Conservation (phyloP, 2,113 vertebrate species). For the Athene cunicularia region DNA sequence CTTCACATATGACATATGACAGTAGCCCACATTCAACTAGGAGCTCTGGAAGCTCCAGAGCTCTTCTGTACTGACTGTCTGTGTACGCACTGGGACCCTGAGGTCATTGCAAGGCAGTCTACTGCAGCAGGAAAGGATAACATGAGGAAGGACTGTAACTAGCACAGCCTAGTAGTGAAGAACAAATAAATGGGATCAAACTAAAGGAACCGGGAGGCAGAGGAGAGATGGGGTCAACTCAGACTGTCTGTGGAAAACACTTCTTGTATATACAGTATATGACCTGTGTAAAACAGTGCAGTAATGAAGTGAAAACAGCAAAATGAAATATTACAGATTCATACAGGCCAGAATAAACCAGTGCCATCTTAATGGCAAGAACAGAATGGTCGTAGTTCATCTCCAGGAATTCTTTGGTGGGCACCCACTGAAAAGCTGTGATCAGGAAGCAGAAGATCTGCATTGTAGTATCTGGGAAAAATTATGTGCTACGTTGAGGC, state of each 20-base stretch:
- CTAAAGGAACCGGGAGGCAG: background rate
- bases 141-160: background rate
- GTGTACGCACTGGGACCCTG: accelerated
- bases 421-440: background rate
- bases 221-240: background rate
- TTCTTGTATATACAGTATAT: background rate
- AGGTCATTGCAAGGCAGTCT: background rate
- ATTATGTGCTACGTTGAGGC: background rate
- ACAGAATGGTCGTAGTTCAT: background rate
- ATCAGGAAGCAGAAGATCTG: background rate
- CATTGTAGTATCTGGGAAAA: background rate
- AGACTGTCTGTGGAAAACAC: background rate
- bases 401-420: background rate
- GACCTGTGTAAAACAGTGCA: background rate
- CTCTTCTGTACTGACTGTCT: background rate
- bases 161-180: background rate
- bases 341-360: background rate
- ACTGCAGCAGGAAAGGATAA: background rate
- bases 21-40: background rate
- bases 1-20: background rate
- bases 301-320: background rate
- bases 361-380: background rate
- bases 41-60: background rate
- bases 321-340: background rate
- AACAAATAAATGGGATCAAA: background rate